Conservation (phyloP, 1,140 invertebrate species). For the Trichomalopsis sarcophagae region DNA sequence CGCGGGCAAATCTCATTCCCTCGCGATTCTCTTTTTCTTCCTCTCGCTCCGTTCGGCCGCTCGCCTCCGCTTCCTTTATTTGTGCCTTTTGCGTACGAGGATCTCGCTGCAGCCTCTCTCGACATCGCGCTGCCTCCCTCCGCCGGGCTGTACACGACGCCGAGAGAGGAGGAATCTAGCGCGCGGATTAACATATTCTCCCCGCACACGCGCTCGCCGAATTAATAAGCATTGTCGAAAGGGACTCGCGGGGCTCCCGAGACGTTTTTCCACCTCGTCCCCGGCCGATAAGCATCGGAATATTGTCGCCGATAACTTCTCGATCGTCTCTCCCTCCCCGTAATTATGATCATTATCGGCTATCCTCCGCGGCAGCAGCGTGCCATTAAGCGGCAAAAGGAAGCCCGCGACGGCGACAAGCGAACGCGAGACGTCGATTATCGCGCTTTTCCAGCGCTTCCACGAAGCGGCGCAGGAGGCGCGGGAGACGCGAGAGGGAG, state of each 20-base stretch:
- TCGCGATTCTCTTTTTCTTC: constrained; percentile 47
- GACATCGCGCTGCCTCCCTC: neutral
- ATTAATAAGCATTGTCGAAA: constrained; percentile 8
- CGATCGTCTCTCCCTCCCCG: neutral
- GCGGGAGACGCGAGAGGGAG: constrained; percentile 37
- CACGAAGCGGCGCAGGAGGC: constrained; percentile 22
- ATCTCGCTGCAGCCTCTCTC: neutral
- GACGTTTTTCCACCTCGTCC: neutral
- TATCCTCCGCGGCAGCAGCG: neutral
- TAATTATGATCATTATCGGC: neutral
- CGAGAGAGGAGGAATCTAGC: constrained; percentile 7
- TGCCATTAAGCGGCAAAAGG: neutral
- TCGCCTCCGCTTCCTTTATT: neutral
- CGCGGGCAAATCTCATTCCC: constrained; percentile 42
- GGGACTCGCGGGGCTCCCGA: neutral
- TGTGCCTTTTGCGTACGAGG: neutral
- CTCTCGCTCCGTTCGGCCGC: constrained; percentile 43
- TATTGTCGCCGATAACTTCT: neutral
- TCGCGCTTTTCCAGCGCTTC: constrained; percentile 46
- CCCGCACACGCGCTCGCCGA: neutral
- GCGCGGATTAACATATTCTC: constrained; percentile 25
- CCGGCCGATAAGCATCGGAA: neutral
- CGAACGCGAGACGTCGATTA: constrained; percentile 19
- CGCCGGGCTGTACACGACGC: neutral
- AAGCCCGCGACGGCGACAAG: neutral